A percentile compares a stretch with the other conserved stretches of the same genome.
Conservation (phyloP, 2,888 invertebrate genomes). For the Folsomia candida region DNA sequence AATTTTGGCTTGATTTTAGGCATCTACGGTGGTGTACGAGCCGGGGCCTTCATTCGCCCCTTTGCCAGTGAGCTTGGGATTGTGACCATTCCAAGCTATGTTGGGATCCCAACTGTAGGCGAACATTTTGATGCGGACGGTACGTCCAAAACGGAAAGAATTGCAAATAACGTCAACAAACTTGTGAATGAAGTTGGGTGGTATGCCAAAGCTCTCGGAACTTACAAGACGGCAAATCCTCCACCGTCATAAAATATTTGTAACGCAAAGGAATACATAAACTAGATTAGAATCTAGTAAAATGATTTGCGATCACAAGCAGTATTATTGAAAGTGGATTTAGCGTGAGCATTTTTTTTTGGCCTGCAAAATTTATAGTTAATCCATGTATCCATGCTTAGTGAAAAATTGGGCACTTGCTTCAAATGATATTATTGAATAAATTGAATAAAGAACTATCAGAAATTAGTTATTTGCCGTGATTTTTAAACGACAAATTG, state of each 20-base stretch:
- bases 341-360: too few relatives aligned
- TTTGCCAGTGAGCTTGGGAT: conserved; percentile 49
- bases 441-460: too few relatives aligned
- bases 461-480: too few relatives aligned
- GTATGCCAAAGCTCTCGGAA: conserved; percentile 54
- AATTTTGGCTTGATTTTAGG: too few relatives aligned
- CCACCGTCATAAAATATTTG: conserved; percentile 25
- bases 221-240: conserved; percentile 30
- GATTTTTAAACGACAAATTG: too few relatives aligned
- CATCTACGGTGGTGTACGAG: conserved; percentile 48
- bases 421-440: too few relatives aligned
- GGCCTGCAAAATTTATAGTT: too few relatives aligned
- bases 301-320: not conserved
- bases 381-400: too few relatives aligned
- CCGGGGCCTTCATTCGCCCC: conserved; percentile 44
- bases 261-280: too few relatives aligned
- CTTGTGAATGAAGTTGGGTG: conserved; percentile 55
- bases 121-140: conserved; percentile 41
- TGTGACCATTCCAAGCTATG: conserved; percentile 37
- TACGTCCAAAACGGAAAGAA: conserved; percentile 30
- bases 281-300: not conserved
- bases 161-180: conserved; percentile 39
- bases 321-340: too few relatives aligned
- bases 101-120: conserved; percentile 35
- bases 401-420: too few relatives aligned